A percentile compares a stretch with the other conserved stretches of the same genome.
phyloP scores from a whole-genome alignment of 2,888 invertebrate species.

The Amphipoea oculea region DNA sequence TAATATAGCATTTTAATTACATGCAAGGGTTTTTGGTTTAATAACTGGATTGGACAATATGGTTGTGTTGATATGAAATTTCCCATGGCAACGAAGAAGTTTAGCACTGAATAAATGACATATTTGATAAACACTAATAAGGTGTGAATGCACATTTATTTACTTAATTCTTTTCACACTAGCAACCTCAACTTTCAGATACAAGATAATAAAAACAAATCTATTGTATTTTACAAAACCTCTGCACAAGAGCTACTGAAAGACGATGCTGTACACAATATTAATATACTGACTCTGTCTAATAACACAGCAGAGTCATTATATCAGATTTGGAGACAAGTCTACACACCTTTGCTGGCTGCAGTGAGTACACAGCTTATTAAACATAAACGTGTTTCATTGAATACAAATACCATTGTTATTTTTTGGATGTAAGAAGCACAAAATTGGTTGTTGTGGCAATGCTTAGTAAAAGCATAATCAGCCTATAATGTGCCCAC shows the following conservation, averaged over 20 bases:
- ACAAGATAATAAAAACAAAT: conserved; percentile 76
- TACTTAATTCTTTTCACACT: not conserved
- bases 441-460: not conserved
- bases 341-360: conserved; percentile 84
- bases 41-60: not conserved
- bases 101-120: not conserved
- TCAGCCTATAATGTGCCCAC: not conserved
- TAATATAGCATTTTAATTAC: not conserved
- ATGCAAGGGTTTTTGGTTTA: not conserved
- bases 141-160: not conserved
- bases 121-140: not conserved
- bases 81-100: not conserved
- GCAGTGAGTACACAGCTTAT: conserved; percentile 72
- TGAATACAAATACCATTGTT: not conserved
- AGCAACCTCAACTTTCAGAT: conserved; percentile 74
- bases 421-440: not conserved
- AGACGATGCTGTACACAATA: conserved; percentile 76
- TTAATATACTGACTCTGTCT: conserved; percentile 84
- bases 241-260: conserved; percentile 73
- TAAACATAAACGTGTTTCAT: not conserved
- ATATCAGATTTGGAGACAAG: conserved; percentile 84
- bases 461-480: not conserved
- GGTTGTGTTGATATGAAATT: not conserved
- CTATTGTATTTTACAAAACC: conserved; percentile 86
- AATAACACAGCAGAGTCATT: conserved; percentile 83